Conservation (phyloP, 2,888 invertebrate genomes). For the Cylindroiulus punctatus region DNA sequence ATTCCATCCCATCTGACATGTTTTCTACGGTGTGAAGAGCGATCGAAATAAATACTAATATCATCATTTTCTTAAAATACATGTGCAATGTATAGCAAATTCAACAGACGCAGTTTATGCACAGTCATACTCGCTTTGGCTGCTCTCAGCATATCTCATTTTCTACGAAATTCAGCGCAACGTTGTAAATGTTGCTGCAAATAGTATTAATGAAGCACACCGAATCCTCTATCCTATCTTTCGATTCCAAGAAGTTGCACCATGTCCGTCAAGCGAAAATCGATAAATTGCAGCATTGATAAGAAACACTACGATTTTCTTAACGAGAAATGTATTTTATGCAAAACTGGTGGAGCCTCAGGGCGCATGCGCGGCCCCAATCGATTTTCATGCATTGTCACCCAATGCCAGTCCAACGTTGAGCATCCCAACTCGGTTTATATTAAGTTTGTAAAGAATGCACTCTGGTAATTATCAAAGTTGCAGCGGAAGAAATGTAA, state of each 20-base stretch:
- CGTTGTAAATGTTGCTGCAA: neutral
- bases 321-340: neutral
- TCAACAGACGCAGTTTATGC: too few species aligned
- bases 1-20: too few species aligned
- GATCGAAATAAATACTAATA: too few species aligned
- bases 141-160: neutral
- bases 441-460: slow-evolving; percentile 33
- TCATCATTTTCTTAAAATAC: too few species aligned
- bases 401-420: neutral
- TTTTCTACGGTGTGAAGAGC: too few species aligned
- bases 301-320: neutral
- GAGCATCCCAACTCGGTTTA: neutral
- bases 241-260: neutral
- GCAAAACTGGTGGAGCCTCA: neutral
- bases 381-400: neutral
- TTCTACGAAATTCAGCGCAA: neutral
- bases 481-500: slow-evolving; percentile 9
- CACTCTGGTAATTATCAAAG: slow-evolving; percentile 35
- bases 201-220: neutral
- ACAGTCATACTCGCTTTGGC: too few species aligned
- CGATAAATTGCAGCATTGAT: neutral
- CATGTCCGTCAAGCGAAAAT: neutral
- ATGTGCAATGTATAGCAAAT: too few species aligned
- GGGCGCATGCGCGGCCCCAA: neutral
- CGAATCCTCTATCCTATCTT: neutral